Base-by-base conservation (phyloP, 2,113 vertebrate species). In the Ptyas mucosa region DNA sequence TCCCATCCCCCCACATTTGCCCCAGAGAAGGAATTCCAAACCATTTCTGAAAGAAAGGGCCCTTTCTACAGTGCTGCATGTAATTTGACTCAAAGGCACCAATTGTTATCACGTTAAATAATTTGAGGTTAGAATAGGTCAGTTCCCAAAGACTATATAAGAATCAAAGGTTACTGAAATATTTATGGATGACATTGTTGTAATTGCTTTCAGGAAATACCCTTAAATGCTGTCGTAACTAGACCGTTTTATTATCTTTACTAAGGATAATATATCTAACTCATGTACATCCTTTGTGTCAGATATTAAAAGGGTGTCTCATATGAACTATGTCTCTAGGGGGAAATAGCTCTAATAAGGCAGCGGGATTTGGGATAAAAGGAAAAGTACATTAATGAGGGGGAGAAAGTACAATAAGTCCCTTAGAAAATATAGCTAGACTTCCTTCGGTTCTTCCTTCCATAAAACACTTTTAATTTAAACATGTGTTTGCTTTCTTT, bases 391-490 rank as follows among this genome's bases (percentile, higher is more conserved):
- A 95, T 87, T 54, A 94, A 86, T 18, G 57, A 3, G 0, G 53
- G 23, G 23, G 53, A 14, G 53, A 94, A 93, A 93, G 85, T 26
- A 11, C 6, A 46, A 64, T 21, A 91, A 88, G 43, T 15, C 9
- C 23, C 89, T n/a, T 64, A 91, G 75, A 12, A 24, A 0, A 86
- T 0, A 8, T 85, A 94, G 54, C 23, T 92, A 14, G 81, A 29
- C 9, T 4, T 3, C 15, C 61, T 90, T 93, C 94, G 69, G 52
- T 89, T 51, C 90, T 95, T 92, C 86, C 23, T 88, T 94, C 93
- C 8, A 0, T 87, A 94, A 89, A 95, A 91, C 55, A 91, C 1
- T n/a, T 94, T 96, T 95, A 57, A 52, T 92, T 91, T 94, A 90
- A 92, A 95, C 5, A 14, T 89, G 89, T 93, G 1, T 87, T 92